A percentile compares a stretch with the other conserved stretches of the same genome.
Evolutionary conservation across 2,113 vertebrate species (phyloP).

Genomic region (Argyrosomus japonicus): DNA sequence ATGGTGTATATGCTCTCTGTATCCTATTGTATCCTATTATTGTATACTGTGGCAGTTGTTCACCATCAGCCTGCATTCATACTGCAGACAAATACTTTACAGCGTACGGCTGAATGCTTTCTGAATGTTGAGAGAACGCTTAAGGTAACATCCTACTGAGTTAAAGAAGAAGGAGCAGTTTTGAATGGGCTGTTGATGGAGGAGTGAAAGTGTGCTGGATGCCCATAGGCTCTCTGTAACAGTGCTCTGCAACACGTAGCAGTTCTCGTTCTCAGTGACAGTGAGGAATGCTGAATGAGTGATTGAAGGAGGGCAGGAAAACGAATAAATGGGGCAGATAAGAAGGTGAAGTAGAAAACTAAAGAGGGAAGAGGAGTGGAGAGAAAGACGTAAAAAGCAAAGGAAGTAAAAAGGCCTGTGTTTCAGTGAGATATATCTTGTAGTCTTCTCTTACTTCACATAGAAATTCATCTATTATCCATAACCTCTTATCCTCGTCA

Average conservation of each 20-base stretch:
- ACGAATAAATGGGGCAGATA: not conserved
- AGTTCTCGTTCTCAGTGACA: constrained; percentile 13
- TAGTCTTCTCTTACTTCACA: no score
- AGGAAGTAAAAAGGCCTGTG: not conserved
- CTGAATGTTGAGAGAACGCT: constrained; percentile 13
- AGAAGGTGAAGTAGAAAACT: not conserved
- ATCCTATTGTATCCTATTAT: not conserved
- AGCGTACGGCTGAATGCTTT: not conserved
- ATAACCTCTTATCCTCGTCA: no score
- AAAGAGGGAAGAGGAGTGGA: not conserved
- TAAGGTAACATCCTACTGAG: constrained; percentile 29
- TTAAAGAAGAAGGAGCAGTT: constrained; percentile 4
- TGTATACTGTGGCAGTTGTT: not conserved
- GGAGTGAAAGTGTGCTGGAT: constrained; percentile 8
- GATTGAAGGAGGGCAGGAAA: not conserved
- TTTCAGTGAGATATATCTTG: not conserved
- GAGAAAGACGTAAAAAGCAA: not conserved
- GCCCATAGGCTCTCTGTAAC: constrained; percentile 29
- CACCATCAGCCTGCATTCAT: not conserved
- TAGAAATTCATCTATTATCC: no score
- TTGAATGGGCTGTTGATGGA: constrained; percentile 47
- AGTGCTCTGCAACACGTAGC: constrained; percentile 47
- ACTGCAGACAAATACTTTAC: not conserved
- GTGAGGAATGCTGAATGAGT: constrained; percentile 38
- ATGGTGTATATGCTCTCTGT: not conserved